phyloP scores from a whole-genome alignment of 1,140 invertebrate species.

The Scaptomyza hsui region DNA sequence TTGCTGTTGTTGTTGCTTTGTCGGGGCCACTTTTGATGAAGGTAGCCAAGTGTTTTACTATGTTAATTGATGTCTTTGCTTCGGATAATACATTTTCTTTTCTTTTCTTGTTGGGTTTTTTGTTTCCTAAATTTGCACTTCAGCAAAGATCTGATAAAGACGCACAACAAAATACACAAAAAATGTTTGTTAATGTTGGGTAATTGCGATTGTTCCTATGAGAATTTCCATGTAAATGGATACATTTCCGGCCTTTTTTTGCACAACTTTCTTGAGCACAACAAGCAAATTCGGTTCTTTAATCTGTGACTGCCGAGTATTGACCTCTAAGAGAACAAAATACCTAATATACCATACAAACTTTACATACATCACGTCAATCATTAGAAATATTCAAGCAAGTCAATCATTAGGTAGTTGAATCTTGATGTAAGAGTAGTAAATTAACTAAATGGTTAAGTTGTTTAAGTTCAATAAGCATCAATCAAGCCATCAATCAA shows the following conservation, averaged over 20 bases:
- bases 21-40: constrained; percentile 46
- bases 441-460: no score
- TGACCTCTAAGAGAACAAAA: no score
- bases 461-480: no score
- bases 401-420: neutral
- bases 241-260: constrained; percentile 37
- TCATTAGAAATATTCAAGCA: no score
- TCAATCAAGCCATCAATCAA: neutral
- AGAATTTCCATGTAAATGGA: constrained; percentile 23
- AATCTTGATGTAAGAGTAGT: no score
- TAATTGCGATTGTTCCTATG: constrained; percentile 32
- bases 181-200: constrained; percentile 35
- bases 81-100: constrained; percentile 39
- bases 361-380: no score
- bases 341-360: no score
- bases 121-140: constrained; percentile 15
- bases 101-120: constrained; percentile 1
- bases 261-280: neutral
- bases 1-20: constrained; percentile 44
- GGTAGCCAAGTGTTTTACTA: constrained; percentile 58
- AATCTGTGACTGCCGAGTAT: neutral
- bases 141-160: constrained; percentile 47
- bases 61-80: constrained; percentile 69
- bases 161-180: neutral
- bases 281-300: neutral